These are phyloP conservation scores for Drosophila neocordata DNA, from an alignment of 1,140 invertebrate species.

Conservation along the genomic window DNA sequence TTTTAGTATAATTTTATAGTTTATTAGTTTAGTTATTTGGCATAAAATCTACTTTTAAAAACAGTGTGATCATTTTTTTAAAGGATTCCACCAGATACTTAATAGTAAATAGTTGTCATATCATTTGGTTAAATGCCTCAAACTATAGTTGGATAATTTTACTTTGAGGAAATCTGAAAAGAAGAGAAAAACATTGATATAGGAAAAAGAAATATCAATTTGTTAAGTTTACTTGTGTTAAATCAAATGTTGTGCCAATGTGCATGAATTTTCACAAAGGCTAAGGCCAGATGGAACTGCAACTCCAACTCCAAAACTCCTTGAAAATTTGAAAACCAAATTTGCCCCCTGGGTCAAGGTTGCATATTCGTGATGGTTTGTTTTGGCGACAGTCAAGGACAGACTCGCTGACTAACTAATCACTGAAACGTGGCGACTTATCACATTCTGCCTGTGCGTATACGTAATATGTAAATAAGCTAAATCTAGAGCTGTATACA, in stretches of 20 bases:
- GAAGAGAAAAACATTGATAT: too few relatives aligned
- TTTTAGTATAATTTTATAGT: too few relatives aligned
- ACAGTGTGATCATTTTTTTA: too few relatives aligned
- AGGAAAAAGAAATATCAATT: too few relatives aligned
- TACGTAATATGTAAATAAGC: constrained; percentile 73
- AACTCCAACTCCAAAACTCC: constrained; percentile 25
- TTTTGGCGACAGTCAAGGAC: constrained; percentile 18
- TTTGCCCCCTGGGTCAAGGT: constrained; percentile 57
- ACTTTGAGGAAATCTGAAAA: too few relatives aligned
- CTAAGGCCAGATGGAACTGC: constrained; percentile 20
- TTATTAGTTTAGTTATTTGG: too few relatives aligned
- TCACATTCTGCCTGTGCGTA: constrained; percentile 52
- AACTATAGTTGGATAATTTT: too few relatives aligned
- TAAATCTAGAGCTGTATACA: constrained; percentile 21
- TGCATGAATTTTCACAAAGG: constrained; percentile 17
- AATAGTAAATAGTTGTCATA: too few relatives aligned
- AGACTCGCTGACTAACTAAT: constrained; percentile 62
- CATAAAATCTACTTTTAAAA: too few relatives aligned
- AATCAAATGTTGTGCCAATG: constrained; percentile 5
- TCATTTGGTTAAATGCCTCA: too few relatives aligned
- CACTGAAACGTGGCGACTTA: constrained; percentile 15
- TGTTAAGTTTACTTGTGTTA: too few relatives aligned
- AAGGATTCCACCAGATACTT: too few relatives aligned
- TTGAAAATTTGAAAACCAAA: constrained; percentile 12
- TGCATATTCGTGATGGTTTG: not conserved